Conservation (phyloP, 2,797 vertebrate genomes). For the Neosalanx taihuensis region DNA sequence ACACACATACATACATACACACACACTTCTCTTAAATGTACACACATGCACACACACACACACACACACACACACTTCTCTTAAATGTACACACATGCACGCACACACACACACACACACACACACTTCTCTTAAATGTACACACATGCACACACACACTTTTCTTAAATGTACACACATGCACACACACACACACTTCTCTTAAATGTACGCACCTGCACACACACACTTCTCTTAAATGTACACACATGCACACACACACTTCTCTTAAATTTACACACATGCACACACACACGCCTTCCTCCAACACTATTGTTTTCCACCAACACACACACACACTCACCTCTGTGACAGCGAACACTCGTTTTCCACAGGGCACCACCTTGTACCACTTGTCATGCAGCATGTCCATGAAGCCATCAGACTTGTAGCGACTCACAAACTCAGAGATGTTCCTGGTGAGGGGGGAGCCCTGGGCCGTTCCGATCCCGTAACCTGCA, state of each 20-base stretch:
- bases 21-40: no score
- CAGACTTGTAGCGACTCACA: constrained; percentile 92
- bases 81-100: no score
- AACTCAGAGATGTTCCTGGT: constrained; percentile 91
- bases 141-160: no score
- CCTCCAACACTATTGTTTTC: constrained; percentile 20
- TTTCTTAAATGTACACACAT: no score
- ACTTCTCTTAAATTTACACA: not conserved
- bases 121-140: no score
- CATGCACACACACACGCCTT: not conserved
- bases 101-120: no score
- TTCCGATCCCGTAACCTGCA: constrained; percentile 88
- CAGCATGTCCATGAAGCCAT: constrained; percentile 93
- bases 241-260: no score
- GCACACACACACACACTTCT: no score
- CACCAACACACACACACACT: constrained; percentile 35
- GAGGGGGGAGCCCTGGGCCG: constrained; percentile 86
- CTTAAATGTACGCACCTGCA: constrained; percentile 27
- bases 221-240: no score
- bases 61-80: no score
- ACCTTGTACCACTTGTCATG: constrained; percentile 98
- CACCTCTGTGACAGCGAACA: constrained; percentile 90
- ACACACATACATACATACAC: no score
- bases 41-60: no score
- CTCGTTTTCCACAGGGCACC: constrained; percentile 91